Base-by-base conservation (phyloP, 1,140 invertebrate genomes). In the Drosophila sproati region DNA sequence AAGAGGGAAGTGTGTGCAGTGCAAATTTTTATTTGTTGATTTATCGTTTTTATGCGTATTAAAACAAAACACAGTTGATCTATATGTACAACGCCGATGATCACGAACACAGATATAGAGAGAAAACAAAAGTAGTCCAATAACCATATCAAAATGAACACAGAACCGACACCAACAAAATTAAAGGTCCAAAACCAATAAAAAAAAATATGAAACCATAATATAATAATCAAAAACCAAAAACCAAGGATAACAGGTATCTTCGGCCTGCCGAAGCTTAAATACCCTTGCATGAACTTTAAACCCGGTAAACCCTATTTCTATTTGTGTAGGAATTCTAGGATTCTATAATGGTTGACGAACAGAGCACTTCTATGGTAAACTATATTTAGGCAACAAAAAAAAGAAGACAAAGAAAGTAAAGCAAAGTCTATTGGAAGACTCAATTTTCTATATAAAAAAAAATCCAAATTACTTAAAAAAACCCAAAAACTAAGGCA, bases 81-180 rank as follows among this genome's bases (percentile, higher is more conserved):
- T 10, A 10, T n/a, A 43, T 43, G 10, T 43, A 12, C 50, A 34
- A n/a, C 29, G 29, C 34, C 47, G 48, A n/a, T 20, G 56, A 64
- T 2, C 7, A 52, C 4, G 28, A 60, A 41, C 3, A 57, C 20
- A 20, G 20, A 20, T 20, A 20, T 20, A 20, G 20, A 79, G 61
- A 69, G 73, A 59, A 59, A 79, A 12, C 12, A 69, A 63, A 48
- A 69, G 74, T 32, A 54, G 43, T 73, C 75, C 75, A 29, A 50
- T 12, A 67, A 45, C 68, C 73, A 34, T 41, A 41, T 5, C 4
- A 4, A 12, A 29, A 39, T 32, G 54, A 4, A 29, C 34, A 48
- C 28, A 45, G 10, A 43, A 48, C 79, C 79, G 37, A 64, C 68
- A 82, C 79, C 74, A 73, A 50, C 6, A 50, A 31, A 50, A 32